phyloP scores from a whole-genome alignment of 1,140 invertebrate species.

The Ips typographus region DNA sequence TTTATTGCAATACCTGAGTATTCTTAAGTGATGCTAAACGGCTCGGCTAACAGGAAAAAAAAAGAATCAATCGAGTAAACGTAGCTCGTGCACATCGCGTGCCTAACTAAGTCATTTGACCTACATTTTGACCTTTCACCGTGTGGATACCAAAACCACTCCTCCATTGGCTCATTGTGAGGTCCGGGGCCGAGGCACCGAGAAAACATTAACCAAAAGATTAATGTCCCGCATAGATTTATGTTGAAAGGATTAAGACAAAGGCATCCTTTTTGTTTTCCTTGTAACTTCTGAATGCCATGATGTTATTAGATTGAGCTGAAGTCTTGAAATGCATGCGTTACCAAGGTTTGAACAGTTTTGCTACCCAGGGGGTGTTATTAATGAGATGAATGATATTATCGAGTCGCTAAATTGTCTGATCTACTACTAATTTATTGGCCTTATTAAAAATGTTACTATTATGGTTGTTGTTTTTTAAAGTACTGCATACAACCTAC shows the following conservation, averaged over 20 bases:
- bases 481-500: too few relatives aligned
- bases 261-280: constrained; percentile 1
- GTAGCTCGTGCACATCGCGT: constrained; percentile 44
- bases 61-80: constrained; percentile 1
- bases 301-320: too few relatives aligned
- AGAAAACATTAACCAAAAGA: constrained; percentile 7
- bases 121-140: constrained; percentile 47
- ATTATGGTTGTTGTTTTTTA: too few relatives aligned
- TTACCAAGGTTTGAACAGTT: too few relatives aligned
- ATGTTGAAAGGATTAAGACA: constrained; percentile 7
- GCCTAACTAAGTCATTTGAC: constrained; percentile 39
- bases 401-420: too few relatives aligned
- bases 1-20: not conserved
- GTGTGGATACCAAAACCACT: constrained; percentile 23
- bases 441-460: too few relatives aligned
- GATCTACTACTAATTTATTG: too few relatives aligned
- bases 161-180: constrained; percentile 24
- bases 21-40: too few relatives aligned
- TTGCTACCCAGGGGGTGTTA: too few relatives aligned
- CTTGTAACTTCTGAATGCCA: too few relatives aligned
- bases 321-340: too few relatives aligned
- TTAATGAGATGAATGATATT: too few relatives aligned
- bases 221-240: constrained; percentile 18
- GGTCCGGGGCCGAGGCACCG: constrained; percentile 7
- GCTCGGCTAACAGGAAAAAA: not conserved